phyloP scores from a whole-genome alignment of 2,797 vertebrate genomes.

The Phrynocephalus vlangalii region DNA sequence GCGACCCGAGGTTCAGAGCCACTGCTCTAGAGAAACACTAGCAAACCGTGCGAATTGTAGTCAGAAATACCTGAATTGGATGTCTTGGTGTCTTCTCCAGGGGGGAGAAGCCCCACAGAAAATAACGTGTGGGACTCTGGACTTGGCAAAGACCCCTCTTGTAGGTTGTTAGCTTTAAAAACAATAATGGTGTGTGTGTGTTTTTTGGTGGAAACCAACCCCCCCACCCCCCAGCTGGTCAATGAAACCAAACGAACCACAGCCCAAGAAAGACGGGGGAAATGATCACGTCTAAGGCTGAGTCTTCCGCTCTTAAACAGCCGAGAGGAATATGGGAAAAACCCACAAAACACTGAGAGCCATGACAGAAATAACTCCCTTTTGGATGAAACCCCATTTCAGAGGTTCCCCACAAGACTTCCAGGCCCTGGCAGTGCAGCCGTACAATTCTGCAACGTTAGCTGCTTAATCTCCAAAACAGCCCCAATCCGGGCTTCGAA shows the following conservation, averaged over 20 bases:
- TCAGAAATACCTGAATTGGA: too few relatives aligned
- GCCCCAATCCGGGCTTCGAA: too few relatives aligned
- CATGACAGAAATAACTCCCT: not conserved
- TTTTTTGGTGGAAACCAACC: too few relatives aligned
- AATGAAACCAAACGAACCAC: not conserved
- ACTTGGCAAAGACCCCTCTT: not conserved
- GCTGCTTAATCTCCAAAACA: too few relatives aligned
- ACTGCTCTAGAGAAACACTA: not conserved
- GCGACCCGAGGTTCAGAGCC: too few relatives aligned
- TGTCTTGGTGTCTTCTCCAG: not conserved
- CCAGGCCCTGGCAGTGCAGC: too few relatives aligned
- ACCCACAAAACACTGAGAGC: too few relatives aligned
- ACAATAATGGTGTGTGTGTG: too few relatives aligned
- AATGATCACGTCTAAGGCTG: not conserved
- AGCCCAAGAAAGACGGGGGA: not conserved
- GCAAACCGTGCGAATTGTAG: not conserved
- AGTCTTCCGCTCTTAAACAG: accelerated
- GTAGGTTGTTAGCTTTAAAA: not conserved
- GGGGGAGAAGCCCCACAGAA: not conserved
- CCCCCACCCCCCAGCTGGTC: not conserved
- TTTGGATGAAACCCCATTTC: too few relatives aligned
- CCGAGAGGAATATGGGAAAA: too few relatives aligned
- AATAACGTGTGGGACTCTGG: not conserved
- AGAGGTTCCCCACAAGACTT: too few relatives aligned
- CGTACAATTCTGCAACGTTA: too few relatives aligned